These are phyloP conservation scores for Xenentodon cancila DNA, from an alignment of 2,797 vertebrate genomes.

Conservation along the genomic window DNA sequence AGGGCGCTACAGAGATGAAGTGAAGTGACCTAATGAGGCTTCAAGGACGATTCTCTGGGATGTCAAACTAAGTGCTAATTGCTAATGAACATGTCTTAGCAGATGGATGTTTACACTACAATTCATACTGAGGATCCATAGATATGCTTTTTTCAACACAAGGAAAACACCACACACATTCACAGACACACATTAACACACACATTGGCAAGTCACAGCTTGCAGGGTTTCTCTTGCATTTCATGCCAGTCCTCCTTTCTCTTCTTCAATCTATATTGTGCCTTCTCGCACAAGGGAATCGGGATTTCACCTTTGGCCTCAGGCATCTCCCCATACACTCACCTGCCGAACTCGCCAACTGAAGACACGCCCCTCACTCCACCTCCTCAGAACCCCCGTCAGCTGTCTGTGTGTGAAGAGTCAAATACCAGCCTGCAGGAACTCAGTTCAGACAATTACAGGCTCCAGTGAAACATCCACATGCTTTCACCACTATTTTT, in stretches of 20 bases:
- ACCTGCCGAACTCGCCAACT: constrained; percentile 27
- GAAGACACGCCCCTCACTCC: constrained; percentile 29
- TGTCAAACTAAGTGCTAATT: constrained; percentile 42
- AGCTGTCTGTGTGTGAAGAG: constrained; percentile 33
- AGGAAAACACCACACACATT: background rate
- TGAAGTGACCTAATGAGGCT: background rate
- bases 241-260: constrained; percentile 41
- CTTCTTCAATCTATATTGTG: constrained; percentile 31
- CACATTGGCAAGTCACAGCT: constrained; percentile 65
- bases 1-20: background rate
- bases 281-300: constrained; percentile 22
- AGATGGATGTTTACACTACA: constrained; percentile 59
- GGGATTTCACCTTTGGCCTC: constrained; percentile 44
- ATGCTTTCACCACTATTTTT: constrained; percentile 25
- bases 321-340: constrained; percentile 21
- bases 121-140: constrained; percentile 54
- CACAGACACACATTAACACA: constrained; percentile 41
- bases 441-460: constrained; percentile 36
- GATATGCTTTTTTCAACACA: constrained; percentile 33
- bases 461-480: constrained; percentile 25
- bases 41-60: constrained; percentile 22
- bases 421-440: constrained; percentile 30
- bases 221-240: constrained; percentile 49
- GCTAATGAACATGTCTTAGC: constrained; percentile 61
- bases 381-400: constrained; percentile 15